Conservation (phyloP, 2,797 vertebrate species). For the Lacerta agilis region DNA sequence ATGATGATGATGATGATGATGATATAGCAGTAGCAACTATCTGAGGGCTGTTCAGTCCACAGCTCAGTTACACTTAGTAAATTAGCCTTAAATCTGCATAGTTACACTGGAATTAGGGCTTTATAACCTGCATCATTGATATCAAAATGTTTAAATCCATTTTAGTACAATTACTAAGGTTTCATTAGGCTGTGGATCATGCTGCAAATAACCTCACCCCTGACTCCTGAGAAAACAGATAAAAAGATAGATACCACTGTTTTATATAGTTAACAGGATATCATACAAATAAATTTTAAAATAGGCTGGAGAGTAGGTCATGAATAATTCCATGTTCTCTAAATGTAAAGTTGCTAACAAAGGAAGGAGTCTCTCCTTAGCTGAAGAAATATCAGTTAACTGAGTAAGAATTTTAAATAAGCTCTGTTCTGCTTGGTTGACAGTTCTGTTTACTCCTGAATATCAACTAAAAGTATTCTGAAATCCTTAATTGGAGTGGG, state of each 20-base stretch:
- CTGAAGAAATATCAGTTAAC: constrained; percentile 27
- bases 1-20: no score
- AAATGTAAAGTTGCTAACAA: constrained; percentile 42
- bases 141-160: neutral
- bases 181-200: neutral
- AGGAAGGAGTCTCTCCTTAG: constrained; percentile 22
- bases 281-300: constrained; percentile 8
- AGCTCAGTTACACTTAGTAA: neutral
- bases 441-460: constrained; percentile 25
- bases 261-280: neutral
- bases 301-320: neutral
- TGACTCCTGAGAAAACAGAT: neutral
- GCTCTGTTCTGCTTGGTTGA: constrained; percentile 29
- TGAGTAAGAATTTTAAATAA: constrained; percentile 37
- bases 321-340: constrained; percentile 45
- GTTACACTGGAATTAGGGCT: neutral
- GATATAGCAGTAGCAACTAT: neutral
- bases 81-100: neutral
- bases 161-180: neutral
- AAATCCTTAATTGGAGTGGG: constrained; percentile 43
- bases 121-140: neutral
- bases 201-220: neutral
- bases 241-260: neutral
- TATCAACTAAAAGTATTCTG: constrained; percentile 38
- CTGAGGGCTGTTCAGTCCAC: neutral